Percentiles rank a stretch among this genome's conserved stretches.
Evolutionary conservation across 2,113 vertebrate species (phyloP).

Genomic region (Pseudolaguvia tuberculata): DNA sequence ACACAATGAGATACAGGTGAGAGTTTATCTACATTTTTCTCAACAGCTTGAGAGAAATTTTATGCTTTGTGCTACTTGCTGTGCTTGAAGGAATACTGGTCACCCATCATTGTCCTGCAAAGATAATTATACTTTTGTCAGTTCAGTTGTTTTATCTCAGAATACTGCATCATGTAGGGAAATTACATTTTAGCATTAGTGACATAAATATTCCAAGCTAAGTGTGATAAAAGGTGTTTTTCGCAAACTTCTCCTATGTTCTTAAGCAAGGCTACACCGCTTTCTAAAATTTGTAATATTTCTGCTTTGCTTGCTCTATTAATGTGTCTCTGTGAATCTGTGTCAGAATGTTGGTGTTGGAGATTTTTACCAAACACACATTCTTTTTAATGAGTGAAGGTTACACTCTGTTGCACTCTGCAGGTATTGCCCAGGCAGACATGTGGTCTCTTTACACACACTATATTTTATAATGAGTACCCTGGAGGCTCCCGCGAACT

Average conservation of each 20-base stretch:
- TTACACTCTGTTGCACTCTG: conserved; percentile 11
- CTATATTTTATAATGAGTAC: conserved; percentile 97
- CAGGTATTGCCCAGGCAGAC: conserved; percentile 95
- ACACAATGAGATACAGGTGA: conserved; percentile 84
- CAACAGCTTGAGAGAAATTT: too few relatives aligned
- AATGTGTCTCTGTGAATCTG: background rate
- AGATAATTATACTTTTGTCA: too few relatives aligned
- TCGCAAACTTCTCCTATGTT: background rate
- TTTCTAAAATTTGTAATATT: background rate
- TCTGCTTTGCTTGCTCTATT: background rate
- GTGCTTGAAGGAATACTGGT: too few relatives aligned
- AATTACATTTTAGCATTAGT: too few relatives aligned
- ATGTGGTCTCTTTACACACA: conserved; percentile 95
- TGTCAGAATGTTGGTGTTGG: background rate
- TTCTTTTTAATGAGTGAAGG: background rate
- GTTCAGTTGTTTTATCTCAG: too few relatives aligned
- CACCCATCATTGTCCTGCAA: too few relatives aligned
- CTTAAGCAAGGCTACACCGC: background rate
- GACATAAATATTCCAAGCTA: background rate
- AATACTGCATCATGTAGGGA: too few relatives aligned
- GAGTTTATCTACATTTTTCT: too few relatives aligned
- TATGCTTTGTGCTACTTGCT: too few relatives aligned
- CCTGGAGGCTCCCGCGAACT: conserved; percentile 92
- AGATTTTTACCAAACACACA: background rate
- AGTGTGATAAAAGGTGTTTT: background rate